Evolutionary conservation across 2,888 invertebrate genomes (phyloP).

Genomic region (Nyleta sp.): DNA sequence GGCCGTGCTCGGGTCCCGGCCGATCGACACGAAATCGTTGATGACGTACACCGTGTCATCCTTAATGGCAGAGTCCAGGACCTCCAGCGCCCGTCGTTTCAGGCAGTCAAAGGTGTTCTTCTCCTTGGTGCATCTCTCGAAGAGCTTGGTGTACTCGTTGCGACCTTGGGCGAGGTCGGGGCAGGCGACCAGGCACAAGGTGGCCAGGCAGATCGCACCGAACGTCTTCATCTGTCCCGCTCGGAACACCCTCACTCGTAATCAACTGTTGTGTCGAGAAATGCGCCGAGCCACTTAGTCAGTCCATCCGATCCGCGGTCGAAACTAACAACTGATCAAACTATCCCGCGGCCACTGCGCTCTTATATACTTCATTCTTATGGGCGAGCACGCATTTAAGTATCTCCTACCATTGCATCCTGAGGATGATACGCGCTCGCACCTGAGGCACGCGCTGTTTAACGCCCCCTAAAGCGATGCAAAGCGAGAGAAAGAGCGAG

Average conservation of each 20-base stretch:
- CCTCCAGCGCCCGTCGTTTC: conserved; percentile 77
- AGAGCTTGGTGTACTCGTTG: conserved; percentile 76
- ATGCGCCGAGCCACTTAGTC: conserved; percentile 42
- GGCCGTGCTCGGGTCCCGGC: conserved; percentile 71
- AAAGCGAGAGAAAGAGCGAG: conserved; percentile 60
- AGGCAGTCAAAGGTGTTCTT: conserved; percentile 79
- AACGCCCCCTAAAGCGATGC: conserved; percentile 74
- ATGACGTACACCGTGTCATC: conserved; percentile 78
- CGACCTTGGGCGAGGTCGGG: conserved; percentile 59
- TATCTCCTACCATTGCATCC: conserved; percentile 68
- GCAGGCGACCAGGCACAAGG: conserved; percentile 65
- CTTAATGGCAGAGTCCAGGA: conserved; percentile 76
- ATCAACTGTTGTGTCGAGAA: conserved; percentile 7
- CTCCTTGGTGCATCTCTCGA: conserved; percentile 78
- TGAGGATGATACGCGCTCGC: conserved; percentile 63
- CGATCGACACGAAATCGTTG: conserved; percentile 78
- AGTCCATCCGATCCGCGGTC: conserved; percentile 64
- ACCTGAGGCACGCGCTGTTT: conserved; percentile 80
- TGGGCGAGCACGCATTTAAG: conserved; percentile 62
- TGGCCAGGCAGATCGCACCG: conserved; percentile 62
- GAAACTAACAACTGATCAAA: conserved; percentile 69
- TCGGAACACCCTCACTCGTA: conserved; percentile 51
- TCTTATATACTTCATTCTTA: conserved; percentile 74
- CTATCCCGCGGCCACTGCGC: conserved; percentile 55
- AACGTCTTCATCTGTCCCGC: conserved; percentile 66